Evolutionary conservation across 2,797 vertebrate species (phyloP).

Genomic region (Cuniculus paca): DNA sequence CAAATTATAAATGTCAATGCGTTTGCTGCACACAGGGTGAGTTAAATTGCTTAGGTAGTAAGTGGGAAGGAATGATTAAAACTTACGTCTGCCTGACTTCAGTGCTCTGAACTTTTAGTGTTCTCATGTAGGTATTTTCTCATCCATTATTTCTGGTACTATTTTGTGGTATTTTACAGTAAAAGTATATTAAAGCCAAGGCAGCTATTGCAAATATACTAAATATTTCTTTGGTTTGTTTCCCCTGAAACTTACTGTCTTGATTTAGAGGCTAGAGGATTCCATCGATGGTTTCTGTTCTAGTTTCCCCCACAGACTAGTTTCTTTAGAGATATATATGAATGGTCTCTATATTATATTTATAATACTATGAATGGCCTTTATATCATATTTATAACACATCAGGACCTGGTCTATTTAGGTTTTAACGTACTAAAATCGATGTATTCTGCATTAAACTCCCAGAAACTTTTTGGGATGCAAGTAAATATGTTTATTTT

Average conservation of each 20-base stretch:
- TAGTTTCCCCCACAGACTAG: not conserved
- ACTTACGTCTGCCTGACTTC: not conserved
- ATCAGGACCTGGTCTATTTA: not conserved
- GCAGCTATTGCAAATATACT: not conserved
- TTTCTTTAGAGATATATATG: constrained; percentile 32
- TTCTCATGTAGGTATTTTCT: not conserved
- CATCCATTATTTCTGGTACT: not conserved
- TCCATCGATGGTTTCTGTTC: constrained; percentile 25
- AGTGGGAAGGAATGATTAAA: not conserved
- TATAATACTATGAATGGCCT: not conserved
- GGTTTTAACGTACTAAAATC: not conserved
- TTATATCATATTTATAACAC: constrained; percentile 42
- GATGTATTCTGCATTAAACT: constrained; percentile 12
- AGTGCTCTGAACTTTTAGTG: not conserved
- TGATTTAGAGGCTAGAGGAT: constrained; percentile 47
- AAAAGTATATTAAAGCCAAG: constrained; percentile 9
- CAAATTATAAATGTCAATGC: not conserved
- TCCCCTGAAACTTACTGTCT: constrained; percentile 40
- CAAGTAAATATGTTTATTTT: constrained; percentile 48
- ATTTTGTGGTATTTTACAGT: constrained; percentile 60
- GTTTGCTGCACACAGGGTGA: not conserved
- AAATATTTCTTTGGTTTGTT: constrained; percentile 46
- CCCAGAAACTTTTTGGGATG: constrained; percentile 24
- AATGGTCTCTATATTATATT: constrained; percentile 23
- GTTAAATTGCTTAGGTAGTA: constrained; percentile 30